Evolutionary conservation across 2,888 invertebrate genomes (phyloP).

Genomic region (Zootermopsis nevadensis): DNA sequence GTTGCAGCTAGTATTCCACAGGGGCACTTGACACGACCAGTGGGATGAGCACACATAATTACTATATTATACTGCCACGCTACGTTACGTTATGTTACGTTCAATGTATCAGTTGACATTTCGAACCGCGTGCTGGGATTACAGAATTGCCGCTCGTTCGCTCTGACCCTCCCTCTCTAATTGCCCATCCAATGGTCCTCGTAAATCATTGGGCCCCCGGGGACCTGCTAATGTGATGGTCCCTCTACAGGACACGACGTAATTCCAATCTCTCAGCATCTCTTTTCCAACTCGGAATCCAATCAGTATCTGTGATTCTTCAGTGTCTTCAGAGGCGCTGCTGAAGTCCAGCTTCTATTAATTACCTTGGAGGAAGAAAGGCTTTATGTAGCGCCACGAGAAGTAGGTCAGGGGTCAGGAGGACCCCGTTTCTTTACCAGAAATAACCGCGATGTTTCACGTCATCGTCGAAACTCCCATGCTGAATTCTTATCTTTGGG

Average conservation of each 20-base stretch:
- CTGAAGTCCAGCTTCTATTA: too few species aligned
- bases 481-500: too few species aligned
- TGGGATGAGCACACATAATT: constrained; percentile 26
- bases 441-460: too few species aligned
- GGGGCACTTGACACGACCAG: neutral
- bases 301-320: constrained; percentile 28
- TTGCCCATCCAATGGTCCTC: constrained; percentile 51
- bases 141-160: constrained; percentile 9
- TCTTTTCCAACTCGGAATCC: constrained; percentile 9
- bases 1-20: neutral
- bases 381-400: too few species aligned
- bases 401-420: too few species aligned
- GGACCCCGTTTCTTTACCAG: too few species aligned
- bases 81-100: constrained; percentile 22
- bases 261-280: constrained; percentile 28
- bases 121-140: constrained; percentile 19
- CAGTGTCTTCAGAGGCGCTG: neutral
- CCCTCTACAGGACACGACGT: constrained; percentile 19
- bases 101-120: constrained; percentile 21
- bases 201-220: constrained; percentile 47
- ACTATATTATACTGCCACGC: constrained; percentile 12
- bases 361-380: too few species aligned
- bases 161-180: constrained; percentile 44
- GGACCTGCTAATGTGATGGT: constrained; percentile 30
- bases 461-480: too few species aligned